Percentiles rank a stretch among this genome's conserved stretches.
phyloP scores from a whole-genome alignment of 2,113 vertebrate species.

The human (Homo sapiens) region DNA sequence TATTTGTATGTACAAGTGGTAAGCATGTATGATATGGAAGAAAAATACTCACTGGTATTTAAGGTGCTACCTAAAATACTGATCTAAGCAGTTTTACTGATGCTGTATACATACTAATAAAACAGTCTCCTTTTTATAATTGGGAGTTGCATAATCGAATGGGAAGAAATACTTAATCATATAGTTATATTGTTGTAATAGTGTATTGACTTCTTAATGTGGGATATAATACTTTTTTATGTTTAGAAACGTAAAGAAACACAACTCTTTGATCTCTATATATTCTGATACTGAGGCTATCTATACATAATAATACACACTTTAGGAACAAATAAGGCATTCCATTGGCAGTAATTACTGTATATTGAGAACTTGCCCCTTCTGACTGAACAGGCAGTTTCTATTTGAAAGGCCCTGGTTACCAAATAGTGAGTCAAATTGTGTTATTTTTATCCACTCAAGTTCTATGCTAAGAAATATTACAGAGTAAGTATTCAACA shows the following conservation, averaged over 20 bases:
- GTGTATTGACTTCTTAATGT: not conserved
- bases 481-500: conserved; percentile 7
- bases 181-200: not conserved
- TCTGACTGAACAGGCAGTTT: not conserved
- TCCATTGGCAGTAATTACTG: not conserved
- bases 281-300: not conserved
- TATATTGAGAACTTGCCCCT: not conserved
- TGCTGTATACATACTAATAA: not conserved
- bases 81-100: not conserved
- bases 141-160: not conserved
- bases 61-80: not conserved
- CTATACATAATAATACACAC: not conserved
- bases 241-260: conserved; percentile 11
- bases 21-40: not conserved
- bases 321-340: not conserved
- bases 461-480: conserved; percentile 21
- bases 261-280: not conserved
- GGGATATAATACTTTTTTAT: not conserved
- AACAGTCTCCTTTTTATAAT: not conserved
- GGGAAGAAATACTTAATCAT: not conserved
- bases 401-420: not conserved
- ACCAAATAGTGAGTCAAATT: not conserved
- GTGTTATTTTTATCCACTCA: conserved; percentile 44
- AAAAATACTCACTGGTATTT: not conserved
- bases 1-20: not conserved